Evolutionary conservation across 2,113 vertebrate genomes (phyloP), one percentile per base, ranked within the genome.

Genomic region (Silurus glanis): DNA sequence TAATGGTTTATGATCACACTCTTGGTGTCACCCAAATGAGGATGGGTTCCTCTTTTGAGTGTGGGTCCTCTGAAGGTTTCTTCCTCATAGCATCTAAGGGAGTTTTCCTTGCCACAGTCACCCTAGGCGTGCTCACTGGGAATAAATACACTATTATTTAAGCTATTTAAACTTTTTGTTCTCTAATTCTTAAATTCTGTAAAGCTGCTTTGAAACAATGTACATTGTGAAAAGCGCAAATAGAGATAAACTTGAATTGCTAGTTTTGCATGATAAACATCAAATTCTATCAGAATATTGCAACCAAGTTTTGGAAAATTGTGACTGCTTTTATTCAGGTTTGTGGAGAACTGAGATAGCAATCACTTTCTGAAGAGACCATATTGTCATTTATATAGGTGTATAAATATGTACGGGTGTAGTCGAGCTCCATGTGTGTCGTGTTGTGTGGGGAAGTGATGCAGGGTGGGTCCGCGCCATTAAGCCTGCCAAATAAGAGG

Each of bases 341-440:
- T 56, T 56, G 13, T 56, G 55, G 6, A 17, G 74, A 78, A 16
- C 69, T 66, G 49, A 51, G 9, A 61, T 17, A 51, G 45, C 74
- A 69, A 45, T 76, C 8, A 0, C 53, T 37, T 64, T 55, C 69
- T 61, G 71, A 64, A 10, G 66, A 61, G 51, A 80, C 80, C 56
- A 86, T 80, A 81, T 82, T 87, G 82, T 82, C 21, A 85, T 76
- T 82, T 76, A 78, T 86, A 81, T 89, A 81, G 69, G 56, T 69
- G 51, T 83, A 80, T 89, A 80, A 91, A 92, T 92, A 93, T 90
- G 91, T 91, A 91, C 91, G 91, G 84, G 83, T 82, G 90, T 87
- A 86, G 45, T 88, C 88, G 90, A 69, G 81, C 64, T 80, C 55
- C n/a, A 67, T 84, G 80, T 61, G 79, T 56, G 80, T 82, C 83